These are phyloP conservation scores for Parauchenoglanis punctatus DNA, from an alignment of 2,797 vertebrate genomes.

Conservation along the genomic window DNA sequence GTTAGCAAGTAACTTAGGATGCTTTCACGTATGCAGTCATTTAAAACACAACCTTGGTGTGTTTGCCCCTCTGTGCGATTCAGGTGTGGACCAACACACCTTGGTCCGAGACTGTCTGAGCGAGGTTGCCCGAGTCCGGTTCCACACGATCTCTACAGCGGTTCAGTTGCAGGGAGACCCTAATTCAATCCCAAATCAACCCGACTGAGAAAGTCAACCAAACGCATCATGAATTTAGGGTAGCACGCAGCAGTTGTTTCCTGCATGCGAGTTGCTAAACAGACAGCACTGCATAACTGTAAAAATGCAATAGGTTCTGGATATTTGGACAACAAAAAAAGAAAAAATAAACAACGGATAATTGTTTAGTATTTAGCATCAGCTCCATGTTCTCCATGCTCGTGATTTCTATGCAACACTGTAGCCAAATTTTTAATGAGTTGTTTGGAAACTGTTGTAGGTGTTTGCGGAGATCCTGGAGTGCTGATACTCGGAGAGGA, in stretches of 20 bases:
- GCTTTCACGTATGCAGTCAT: neutral
- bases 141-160: neutral
- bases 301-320: neutral
- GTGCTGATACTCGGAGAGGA: conserved; percentile 37
- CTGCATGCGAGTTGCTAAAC: neutral
- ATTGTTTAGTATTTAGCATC: neutral
- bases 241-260: neutral
- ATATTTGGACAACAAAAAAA: neutral
- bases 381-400: neutral
- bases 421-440: neutral
- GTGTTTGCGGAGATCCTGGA: conserved; percentile 12
- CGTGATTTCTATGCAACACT: neutral
- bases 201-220: neutral
- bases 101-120: neutral
- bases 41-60: neutral
- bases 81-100: neutral
- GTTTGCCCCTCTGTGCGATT: neutral
- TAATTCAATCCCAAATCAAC: neutral
- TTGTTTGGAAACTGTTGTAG: conserved; percentile 12
- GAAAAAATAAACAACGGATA: neutral
- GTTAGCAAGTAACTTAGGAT: neutral
- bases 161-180: neutral
- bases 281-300: neutral
- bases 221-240: neutral
- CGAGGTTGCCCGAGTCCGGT: neutral